Conservation (phyloP, 2,113 vertebrate genomes). For the Azemiops feae region DNA sequence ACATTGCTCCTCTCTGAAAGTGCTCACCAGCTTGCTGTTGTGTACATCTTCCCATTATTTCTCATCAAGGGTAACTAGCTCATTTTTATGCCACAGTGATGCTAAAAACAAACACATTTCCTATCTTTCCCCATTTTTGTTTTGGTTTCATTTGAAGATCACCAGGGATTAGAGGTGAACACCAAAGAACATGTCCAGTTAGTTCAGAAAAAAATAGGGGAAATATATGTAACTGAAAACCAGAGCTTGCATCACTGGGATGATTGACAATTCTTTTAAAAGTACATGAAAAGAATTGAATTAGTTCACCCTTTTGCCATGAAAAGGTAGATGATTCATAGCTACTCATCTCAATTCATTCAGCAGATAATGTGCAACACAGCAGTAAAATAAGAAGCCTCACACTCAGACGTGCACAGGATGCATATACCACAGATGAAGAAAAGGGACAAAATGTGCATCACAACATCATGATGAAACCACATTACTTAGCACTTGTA, state of each 20-base stretch:
- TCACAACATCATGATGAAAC: neutral
- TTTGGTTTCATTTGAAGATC: neutral
- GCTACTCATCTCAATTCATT: neutral
- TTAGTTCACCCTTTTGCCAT: too few species aligned
- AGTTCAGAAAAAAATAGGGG: neutral
- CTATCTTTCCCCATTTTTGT: neutral
- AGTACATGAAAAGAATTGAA: neutral
- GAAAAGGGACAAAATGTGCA: neutral
- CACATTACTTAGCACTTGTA: neutral
- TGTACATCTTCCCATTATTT: neutral
- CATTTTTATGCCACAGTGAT: neutral
- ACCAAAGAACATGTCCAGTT: neutral
- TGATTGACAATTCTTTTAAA: neutral
- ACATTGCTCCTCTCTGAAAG: neutral
- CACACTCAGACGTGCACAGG: neutral
- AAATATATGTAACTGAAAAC: neutral
- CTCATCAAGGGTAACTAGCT: neutral
- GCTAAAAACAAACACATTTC: neutral
- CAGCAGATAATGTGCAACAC: neutral
- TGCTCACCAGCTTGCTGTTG: neutral
- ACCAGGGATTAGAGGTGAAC: neutral
- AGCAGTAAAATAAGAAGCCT: neutral
- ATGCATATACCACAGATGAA: neutral
- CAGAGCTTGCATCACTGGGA: neutral
- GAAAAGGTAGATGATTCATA: neutral